Base-by-base conservation (phyloP, 2,113 vertebrate species). In the Syngnathus floridae region DNA sequence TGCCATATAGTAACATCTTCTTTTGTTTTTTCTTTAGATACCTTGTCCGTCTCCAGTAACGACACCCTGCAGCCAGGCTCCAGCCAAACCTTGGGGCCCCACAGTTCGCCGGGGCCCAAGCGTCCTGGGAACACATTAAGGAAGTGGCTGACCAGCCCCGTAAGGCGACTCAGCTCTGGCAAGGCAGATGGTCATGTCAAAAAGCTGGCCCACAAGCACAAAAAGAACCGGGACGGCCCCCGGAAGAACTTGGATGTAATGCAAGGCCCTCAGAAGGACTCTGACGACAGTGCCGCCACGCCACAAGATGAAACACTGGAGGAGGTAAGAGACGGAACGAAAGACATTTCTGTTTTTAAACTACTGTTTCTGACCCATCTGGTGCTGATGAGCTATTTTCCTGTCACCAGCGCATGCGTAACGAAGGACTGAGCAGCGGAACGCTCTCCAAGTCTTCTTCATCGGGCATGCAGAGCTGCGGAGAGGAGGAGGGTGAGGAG, bases 381-480 rank as follows among this genome's bases (percentile, higher is more conserved):
- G 1, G 8, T 41, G 4, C 31, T 69, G 14, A 63, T 5, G 13
- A 4, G 26, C 55, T 11, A 8, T 5, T 5, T 40, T 41, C 49
- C 19, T 41, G 7, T 12, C 54, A 26, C 9, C 88, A 99, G 97
- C 92, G 96, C 40, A 95, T 95, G 84, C 90, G 96, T n/a, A 98
- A 95, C 0, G 97, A 99, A 78, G 97, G 95, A 2, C 91, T 98
- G 67, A 98, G 96, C 91, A 99, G 97, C 1, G 97, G 97, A 22
- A 99, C 97, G 0, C 91, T 99, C 14, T 99, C 97, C 46, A 99
- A 99, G 79, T 98, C 96, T 3, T 99, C 97, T 1, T 99, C 97
- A 0, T 99, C 97, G 1, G 97, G 97, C 65, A 99, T 99, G 97
- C 97, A 99, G 90, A 99, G 97, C 90, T 99, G 97, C 0, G 97